phyloP scores from a whole-genome alignment of 92 coral and sea anemone genomes.

The Actinernus sp. region DNA sequence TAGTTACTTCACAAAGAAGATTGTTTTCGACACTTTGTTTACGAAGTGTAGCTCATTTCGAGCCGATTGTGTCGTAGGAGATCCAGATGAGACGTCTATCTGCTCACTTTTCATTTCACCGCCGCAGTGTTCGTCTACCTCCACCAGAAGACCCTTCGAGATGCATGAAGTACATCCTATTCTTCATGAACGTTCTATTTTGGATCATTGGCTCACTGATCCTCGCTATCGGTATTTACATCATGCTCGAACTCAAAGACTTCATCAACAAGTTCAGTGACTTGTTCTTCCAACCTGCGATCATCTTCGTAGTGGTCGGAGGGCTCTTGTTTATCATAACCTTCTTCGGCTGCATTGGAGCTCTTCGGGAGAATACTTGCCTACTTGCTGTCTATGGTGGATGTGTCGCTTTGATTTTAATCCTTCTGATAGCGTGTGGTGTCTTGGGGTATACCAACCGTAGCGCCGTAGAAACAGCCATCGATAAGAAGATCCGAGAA shows the following conservation, averaged over 20 bases:
- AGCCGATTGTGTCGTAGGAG: too few relatives aligned
- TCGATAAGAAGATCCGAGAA: constrained; percentile 80
- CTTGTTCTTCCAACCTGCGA: constrained; percentile 77
- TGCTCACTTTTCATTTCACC: too few relatives aligned
- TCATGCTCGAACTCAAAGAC: constrained; percentile 75
- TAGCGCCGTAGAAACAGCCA: constrained; percentile 51
- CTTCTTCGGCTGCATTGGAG: constrained; percentile 91
- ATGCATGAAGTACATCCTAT: constrained; percentile 76
- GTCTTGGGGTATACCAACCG: constrained; percentile 63
- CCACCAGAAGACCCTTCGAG: constrained; percentile 59
- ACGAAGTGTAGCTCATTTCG: too few relatives aligned
- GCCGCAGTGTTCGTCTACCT: neutral
- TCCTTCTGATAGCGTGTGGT: constrained; percentile 61
- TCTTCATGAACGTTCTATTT: constrained; percentile 80
- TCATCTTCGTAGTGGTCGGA: constrained; percentile 69
- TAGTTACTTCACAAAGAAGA: too few relatives aligned
- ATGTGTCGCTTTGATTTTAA: constrained; percentile 50
- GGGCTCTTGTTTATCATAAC: constrained; percentile 78
- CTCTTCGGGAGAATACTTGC: constrained; percentile 91
- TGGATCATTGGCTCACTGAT: constrained; percentile 77
- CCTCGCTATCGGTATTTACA: constrained; percentile 68
- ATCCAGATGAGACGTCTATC: too few relatives aligned
- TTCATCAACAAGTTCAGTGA: constrained; percentile 67
- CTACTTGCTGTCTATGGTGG: constrained; percentile 67
- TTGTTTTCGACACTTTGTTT: too few relatives aligned